Evolutionary conservation across 2,797 vertebrate species (phyloP), one percentile per base, ranked within the genome.

Genomic region (Rhodeus uyekii): DNA sequence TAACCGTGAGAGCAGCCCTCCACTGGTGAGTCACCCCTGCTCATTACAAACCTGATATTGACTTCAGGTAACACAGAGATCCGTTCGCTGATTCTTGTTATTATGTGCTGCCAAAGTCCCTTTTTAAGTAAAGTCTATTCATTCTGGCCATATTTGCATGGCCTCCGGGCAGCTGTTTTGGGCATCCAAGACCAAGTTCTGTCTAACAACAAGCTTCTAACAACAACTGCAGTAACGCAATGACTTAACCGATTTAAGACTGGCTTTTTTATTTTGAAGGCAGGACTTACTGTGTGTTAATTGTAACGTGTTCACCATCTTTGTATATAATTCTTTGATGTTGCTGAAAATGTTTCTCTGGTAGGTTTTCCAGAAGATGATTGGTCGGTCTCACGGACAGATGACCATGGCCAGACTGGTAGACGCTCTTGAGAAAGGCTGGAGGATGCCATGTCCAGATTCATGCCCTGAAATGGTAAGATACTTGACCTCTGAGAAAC

Each of bases 381-480:
- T 96, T 24, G 95, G 95, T 50, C 94, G 92, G 71, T 95, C 94
- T 0, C 95, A 96, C 19, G 96, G 96, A 12, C 95, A 95, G 92
- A 96, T 96, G 96, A 96, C 95, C 0, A 95, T 96, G 9, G 95
- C 95, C 0, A 92, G 94, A 81, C 91, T 96, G 22, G 95, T 96
- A 76, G 88, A 92, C 0, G 88, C 94, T 60, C 82, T 96, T 73
- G 95, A 94, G 75, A 93, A 94, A 0, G 94, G 94, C 3, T 93
- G 94, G n/a, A 92, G 96, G 1, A 80, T 96, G 87, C 93, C 94
- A 0, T 87, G 92, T 22, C 96, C 96, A 0, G 81, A 89, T 16
- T 90, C 53, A 78, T 96, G 95, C 83, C 94, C 95, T 0, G 94
- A 95, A 73, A 92, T 93, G 93, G 96, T 96, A 77, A 32, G 79